Percentiles rank a stretch among this genome's conserved stretches.
Evolutionary conservation across 2,113 vertebrate genomes (phyloP).

Genomic region (Pseudopodoces humilis): DNA sequence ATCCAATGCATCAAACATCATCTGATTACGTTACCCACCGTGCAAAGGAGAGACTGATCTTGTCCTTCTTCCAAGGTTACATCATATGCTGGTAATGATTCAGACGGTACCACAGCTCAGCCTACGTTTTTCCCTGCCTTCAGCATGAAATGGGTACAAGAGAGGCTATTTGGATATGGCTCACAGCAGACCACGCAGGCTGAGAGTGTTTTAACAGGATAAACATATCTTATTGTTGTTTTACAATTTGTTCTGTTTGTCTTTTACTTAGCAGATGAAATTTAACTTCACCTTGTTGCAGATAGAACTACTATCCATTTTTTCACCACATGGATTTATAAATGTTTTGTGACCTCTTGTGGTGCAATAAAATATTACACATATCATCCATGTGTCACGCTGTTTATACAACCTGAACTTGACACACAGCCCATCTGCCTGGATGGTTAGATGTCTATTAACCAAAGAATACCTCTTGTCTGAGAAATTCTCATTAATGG

Average conservation of each 20-base stretch:
- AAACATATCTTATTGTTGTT: background rate
- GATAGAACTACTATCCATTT: background rate
- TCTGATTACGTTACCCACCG: slow-evolving; percentile 2
- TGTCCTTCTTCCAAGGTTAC: slow-evolving; percentile 35
- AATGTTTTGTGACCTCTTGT: slow-evolving; percentile 67
- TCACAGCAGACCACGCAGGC: slow-evolving; percentile 34
- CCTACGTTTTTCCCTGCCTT: slow-evolving; percentile 59
- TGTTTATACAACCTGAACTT: background rate
- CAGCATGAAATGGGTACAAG: slow-evolving; percentile 59
- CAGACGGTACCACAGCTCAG: background rate
- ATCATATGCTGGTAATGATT: background rate
- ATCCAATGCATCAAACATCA: background rate
- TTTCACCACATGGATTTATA: slow-evolving; percentile 14
- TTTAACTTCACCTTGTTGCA: background rate
- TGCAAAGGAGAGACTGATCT: background rate
- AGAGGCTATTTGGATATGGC: slow-evolving; percentile 61
- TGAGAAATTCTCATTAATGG: background rate
- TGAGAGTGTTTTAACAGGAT: slow-evolving; percentile 48
- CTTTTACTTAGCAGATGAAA: slow-evolving; percentile 3
- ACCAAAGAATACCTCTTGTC: background rate
- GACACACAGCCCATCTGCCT: background rate
- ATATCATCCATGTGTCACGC: background rate
- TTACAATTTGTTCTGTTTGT: background rate
- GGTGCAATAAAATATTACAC: slow-evolving; percentile 54
- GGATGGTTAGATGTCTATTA: background rate